These are phyloP conservation scores for Thymallus thymallus DNA, from an alignment of 2,113 vertebrate species.

Conservation along the genomic window DNA sequence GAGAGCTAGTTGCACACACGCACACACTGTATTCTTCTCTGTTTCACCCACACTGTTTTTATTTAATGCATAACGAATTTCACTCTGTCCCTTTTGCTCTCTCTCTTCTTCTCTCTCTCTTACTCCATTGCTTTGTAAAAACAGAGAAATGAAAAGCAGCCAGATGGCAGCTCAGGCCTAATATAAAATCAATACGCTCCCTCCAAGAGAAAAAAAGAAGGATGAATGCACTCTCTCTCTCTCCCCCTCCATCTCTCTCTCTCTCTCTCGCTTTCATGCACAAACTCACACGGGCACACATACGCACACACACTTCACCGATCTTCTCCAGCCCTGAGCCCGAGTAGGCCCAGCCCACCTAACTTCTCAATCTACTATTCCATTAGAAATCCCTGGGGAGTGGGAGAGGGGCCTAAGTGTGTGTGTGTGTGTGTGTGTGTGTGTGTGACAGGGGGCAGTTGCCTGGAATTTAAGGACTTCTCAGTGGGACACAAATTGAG, in stretches of 20 bases:
- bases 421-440: slow-evolving; percentile 26
- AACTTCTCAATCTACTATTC: slow-evolving; percentile 21
- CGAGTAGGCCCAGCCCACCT: not conserved
- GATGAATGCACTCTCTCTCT: slow-evolving; percentile 54
- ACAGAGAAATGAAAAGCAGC: slow-evolving; percentile 70
- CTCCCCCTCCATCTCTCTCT: slow-evolving; percentile 20
- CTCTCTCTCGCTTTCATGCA: not conserved
- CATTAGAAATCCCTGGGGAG: slow-evolving; percentile 10
- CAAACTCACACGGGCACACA: slow-evolving; percentile 6
- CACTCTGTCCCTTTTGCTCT: slow-evolving; percentile 21
- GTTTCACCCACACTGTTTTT: slow-evolving; percentile 46
- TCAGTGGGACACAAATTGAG: slow-evolving; percentile 60
- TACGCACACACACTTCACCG: slow-evolving; percentile 2
- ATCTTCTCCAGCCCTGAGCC: slow-evolving; percentile 33
- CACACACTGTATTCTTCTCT: slow-evolving; percentile 36
- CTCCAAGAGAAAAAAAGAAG: slow-evolving; percentile 54
- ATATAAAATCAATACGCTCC: slow-evolving; percentile 74
- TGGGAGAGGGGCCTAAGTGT: not conserved
- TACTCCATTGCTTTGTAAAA: slow-evolving; percentile 60
- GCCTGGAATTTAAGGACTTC: slow-evolving; percentile 53
- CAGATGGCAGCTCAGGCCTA: slow-evolving; percentile 66
- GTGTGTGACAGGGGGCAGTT: slow-evolving; percentile 20
- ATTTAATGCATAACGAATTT: slow-evolving; percentile 60
- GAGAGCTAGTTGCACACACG: no score
- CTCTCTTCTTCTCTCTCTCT: slow-evolving; percentile 24